Evolutionary conservation across 2,888 invertebrate genomes (phyloP), one percentile per base, ranked within the genome.

Genomic region (Abscondita cerata): DNA sequence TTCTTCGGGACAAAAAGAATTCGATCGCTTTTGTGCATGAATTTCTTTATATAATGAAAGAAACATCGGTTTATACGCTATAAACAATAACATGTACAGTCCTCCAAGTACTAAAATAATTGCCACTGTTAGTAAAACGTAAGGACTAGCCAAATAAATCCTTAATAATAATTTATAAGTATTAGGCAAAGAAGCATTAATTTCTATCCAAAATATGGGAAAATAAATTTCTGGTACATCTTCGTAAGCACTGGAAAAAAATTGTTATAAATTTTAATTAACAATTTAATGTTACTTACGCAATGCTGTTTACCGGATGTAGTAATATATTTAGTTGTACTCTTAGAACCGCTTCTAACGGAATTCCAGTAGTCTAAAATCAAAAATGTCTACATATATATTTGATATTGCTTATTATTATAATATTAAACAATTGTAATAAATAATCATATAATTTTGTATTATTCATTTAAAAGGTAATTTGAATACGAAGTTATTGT

Each of bases 291-390:
- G 16, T 41, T 2, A 41, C 41, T 6, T 41, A 41, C 41, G 16
- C 16, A 15, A 41, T 41, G 8, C 13, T 41, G 2, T 13, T 16
- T 3, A 41, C 15, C 8, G 41, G 87, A 61, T 89, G 87, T 2
- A 93, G 77, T 46, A 88, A 82, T 65, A 94, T 84, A 75, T 95
- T 95, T 52, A 93, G 83, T 80, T 95, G 95, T 52, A 94, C 86
- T 66, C 91, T 84, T 0, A 91, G 92, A 0, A 88, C 85, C 0
- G 93, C 92, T 63, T 90, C 88, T 8, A 94, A 71, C 0, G 92
- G 89, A 11, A 93, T 84, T 1, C 92, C 93, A 0, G 91, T 86
- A 68, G 82, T 86, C 90, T 90, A 80, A 13, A 83, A 75, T 59
- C 59, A 38, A 47, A 33, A 15, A 44, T n/a, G n/a, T n/a, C n/a